phyloP scores from a whole-genome alignment of 1,140 invertebrate species.

The Parapsyche elsis region DNA sequence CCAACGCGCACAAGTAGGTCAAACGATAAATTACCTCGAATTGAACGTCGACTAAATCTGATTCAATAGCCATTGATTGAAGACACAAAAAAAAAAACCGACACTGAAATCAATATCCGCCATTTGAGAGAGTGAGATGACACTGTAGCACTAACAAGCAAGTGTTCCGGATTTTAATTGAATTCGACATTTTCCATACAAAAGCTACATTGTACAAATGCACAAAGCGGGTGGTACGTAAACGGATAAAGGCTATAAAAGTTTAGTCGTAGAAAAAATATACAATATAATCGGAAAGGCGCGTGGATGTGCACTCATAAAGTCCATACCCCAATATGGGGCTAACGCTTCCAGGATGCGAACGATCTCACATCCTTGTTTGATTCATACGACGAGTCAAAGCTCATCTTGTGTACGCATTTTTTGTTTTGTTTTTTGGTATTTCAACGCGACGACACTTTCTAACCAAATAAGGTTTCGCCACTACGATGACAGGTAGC shows the following conservation, averaged over 20 bases:
- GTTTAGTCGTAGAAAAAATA: too few species aligned
- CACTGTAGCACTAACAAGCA: too few species aligned
- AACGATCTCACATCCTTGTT: slow-evolving; percentile 11
- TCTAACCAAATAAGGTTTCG: slow-evolving; percentile 2
- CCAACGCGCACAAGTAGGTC: not conserved
- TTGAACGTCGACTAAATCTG: not conserved
- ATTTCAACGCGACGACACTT: not conserved
- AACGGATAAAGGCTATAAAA: too few species aligned
- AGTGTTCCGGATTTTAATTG: too few species aligned
- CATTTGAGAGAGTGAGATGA: not conserved
- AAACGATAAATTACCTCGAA: not conserved
- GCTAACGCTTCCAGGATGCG: not conserved
- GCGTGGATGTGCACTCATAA: not conserved
- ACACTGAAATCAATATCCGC: not conserved
- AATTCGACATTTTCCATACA: too few species aligned
- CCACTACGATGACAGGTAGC: slow-evolving; percentile 4
- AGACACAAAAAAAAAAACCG: too few species aligned
- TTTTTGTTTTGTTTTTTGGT: not conserved
- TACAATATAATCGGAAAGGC: too few species aligned
- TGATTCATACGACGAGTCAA: slow-evolving; percentile 6
- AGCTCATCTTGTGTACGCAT: not conserved
- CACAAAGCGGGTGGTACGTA: too few species aligned
- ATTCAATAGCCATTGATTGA: not conserved
- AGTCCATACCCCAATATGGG: not conserved
- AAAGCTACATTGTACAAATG: too few species aligned